Conservation (phyloP, 2,113 vertebrate genomes). For the Orycteropus afer region DNA sequence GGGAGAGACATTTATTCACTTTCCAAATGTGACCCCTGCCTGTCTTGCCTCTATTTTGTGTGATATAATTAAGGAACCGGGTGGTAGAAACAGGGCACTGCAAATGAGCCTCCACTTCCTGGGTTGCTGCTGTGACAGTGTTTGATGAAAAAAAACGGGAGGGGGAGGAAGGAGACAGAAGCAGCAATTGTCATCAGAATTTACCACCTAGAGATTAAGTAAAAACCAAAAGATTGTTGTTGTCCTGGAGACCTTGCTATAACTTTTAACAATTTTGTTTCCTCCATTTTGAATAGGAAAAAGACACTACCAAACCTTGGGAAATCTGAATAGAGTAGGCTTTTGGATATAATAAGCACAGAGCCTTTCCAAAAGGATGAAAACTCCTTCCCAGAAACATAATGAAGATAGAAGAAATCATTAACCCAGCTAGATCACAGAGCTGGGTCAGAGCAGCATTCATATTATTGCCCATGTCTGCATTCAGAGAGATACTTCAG, state of each 20-base stretch:
- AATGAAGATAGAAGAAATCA: constrained; percentile 61
- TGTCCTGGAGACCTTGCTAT: not conserved
- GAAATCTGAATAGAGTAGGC: not conserved
- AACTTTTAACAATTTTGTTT: not conserved
- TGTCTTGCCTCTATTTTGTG: not conserved
- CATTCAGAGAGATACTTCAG: constrained; percentile 52
- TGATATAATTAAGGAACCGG: not conserved
- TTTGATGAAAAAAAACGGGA: not conserved
- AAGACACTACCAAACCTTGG: not conserved
- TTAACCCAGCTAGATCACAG: constrained; percentile 59
- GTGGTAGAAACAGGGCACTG: not conserved
- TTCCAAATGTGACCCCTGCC: not conserved
- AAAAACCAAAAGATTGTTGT: not conserved
- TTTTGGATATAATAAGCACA: constrained; percentile 25
- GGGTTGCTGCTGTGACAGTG: not conserved
- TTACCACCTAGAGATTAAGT: not conserved
- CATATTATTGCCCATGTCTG: constrained; percentile 29
- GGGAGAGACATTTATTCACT: not conserved
- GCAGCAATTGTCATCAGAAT: not conserved
- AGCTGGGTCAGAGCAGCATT: constrained; percentile 51
- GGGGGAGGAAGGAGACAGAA: not conserved
- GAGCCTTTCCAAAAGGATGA: constrained; percentile 56
- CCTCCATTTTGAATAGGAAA: not conserved
- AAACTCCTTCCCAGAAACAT: constrained; percentile 55
- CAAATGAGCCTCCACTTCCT: not conserved